Base-by-base conservation (phyloP, 2,113 vertebrate species). In the Ibidorhyncha struthersii region DNA sequence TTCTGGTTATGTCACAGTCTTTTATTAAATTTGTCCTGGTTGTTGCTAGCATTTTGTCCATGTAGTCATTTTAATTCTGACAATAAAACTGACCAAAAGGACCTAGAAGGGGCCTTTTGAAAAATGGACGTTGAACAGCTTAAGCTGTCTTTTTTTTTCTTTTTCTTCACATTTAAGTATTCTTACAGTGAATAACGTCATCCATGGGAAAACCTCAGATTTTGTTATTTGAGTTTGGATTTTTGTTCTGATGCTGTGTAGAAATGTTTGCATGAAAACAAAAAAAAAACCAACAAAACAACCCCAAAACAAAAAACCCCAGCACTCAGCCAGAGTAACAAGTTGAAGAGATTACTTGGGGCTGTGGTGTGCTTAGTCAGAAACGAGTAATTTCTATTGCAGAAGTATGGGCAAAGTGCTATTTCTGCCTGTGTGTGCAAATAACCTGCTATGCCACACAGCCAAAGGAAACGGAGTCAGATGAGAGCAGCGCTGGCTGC, bases 1-100 rank as follows among this genome's bases (percentile, higher is more conserved):
- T 89, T 96, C 73, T 95, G 49, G 43, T 92, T 94, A 8, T 50
- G 43, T 94, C 78, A 79, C 70, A 77, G 47, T 45, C 83, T 81
- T 95, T 95, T 71, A 83, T 93, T 85, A 50, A 93, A 96, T 92
- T 92, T 89, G 63, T 52, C 71, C 67, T 81, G 67, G 50, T 41
- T 83, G 76, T 86, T 96, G 59, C 47, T 84, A 73, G 52, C 55
- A n/a, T 84, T 90, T 90, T 38, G 34, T 80, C 82, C 2, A 0
- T 62, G 30, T 52, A 59, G 38, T 71, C 61, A 59, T 59, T 86
- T 83, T 83, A 80, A 95, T 86, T 89, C 50, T 73, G 30, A 82
- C 56, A 63, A 78, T 70, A 69, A 92, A 90, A 81, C 17, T 59
- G 63, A 81, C 72, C 47, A 34, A 63, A 38, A 85, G 41, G 34